Percentiles rank a stretch among this genome's conserved stretches.
phyloP scores from a whole-genome alignment of 92 coral and sea anemone species.

The Metridium senile region DNA sequence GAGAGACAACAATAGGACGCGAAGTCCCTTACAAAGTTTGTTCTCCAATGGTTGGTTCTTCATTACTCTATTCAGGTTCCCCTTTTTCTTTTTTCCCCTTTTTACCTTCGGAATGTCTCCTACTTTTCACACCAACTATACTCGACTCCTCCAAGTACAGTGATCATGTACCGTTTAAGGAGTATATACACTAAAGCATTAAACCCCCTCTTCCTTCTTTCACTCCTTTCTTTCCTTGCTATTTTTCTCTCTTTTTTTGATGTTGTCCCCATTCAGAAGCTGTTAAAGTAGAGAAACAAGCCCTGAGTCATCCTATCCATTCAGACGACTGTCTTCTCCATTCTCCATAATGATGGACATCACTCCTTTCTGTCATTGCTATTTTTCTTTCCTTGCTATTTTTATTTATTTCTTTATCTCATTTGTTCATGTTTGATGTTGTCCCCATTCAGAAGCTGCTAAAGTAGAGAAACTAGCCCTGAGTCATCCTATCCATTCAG shows the following conservation, averaged over 20 bases:
- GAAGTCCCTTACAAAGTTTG: no score
- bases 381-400: background rate
- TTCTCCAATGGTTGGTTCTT: no score
- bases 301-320: conserved; percentile 89
- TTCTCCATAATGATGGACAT: conserved; percentile 50
- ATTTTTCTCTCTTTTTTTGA: background rate
- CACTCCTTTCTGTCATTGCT: background rate
- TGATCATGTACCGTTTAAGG: no score
- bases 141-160: no score
- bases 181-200: no score
- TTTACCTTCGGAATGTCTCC: no score
- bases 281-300: background rate
- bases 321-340: conserved; percentile 85
- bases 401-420: background rate
- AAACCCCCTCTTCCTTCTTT: no score
- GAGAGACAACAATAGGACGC: no score
- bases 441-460: background rate
- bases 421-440: background rate
- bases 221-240: background rate
- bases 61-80: no score
- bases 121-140: no score
- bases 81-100: no score
- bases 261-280: background rate
- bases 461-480: background rate
- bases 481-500: conserved; percentile 95